Evolutionary conservation across 2,888 invertebrate genomes (phyloP).

Genomic region (Yponomeuta plumbellus): DNA sequence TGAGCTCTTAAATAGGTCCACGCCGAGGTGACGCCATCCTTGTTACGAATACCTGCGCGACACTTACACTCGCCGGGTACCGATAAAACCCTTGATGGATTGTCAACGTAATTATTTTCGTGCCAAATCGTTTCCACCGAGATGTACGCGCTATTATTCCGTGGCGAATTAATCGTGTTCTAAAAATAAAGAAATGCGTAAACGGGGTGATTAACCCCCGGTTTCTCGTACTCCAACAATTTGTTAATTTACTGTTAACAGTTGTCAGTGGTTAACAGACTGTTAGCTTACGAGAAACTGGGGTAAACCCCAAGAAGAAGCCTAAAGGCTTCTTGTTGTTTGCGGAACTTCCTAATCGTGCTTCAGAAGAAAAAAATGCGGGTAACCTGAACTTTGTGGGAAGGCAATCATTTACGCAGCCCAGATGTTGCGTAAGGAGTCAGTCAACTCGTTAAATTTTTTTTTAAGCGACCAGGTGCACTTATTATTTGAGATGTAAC

Average conservation of each 20-base stretch:
- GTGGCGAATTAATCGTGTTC: conserved; percentile 1
- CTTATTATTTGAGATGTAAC: neutral
- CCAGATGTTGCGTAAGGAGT: neutral
- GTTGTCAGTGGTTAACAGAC: no score
- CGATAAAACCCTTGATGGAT: conserved; percentile 55
- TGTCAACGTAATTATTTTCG: conserved; percentile 40
- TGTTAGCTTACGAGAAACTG: no score
- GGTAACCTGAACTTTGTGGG: neutral
- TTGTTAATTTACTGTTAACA: no score
- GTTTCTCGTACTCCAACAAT: no score
- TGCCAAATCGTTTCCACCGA: conserved; percentile 32
- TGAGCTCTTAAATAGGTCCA: conserved; percentile 47
- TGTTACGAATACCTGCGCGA: conserved; percentile 47
- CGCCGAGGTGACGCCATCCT: conserved; percentile 45
- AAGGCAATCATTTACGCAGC: neutral
- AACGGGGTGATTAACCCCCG: neutral
- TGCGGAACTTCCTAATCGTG: neutral
- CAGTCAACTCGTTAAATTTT: neutral
- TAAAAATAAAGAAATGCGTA: conserved; percentile 4
- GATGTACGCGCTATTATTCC: neutral
- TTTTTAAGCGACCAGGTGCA: neutral
- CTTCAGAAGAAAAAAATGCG: neutral
- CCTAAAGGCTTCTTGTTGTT: no score
- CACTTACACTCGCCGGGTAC: conserved; percentile 45
- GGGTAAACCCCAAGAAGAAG: no score